Percentiles rank a stretch among this genome's conserved stretches.
These are phyloP conservation scores for Pao palembangensis DNA, from an alignment of 2,113 vertebrate genomes.

Conservation along the genomic window DNA sequence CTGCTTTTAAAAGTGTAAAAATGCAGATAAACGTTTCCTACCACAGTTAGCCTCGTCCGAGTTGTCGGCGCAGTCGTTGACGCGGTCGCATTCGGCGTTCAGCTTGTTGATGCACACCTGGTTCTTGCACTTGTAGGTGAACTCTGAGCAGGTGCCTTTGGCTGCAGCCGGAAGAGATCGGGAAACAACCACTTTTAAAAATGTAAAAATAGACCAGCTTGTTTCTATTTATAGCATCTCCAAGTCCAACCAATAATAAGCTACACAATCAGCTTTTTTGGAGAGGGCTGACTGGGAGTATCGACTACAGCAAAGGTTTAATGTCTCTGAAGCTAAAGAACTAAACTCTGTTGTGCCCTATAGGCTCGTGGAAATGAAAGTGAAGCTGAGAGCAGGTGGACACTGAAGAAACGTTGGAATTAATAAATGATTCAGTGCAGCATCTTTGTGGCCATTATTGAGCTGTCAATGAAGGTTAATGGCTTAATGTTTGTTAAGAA, in stretches of 20 bases:
- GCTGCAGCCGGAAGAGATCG: conserved; percentile 44
- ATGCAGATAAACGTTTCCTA: conserved; percentile 45
- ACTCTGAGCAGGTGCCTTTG: conserved; percentile 62
- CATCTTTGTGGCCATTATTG: conserved; percentile 7
- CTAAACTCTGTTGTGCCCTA: too few species aligned
- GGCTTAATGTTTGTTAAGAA: conserved; percentile 27
- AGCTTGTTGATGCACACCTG: conserved; percentile 74
- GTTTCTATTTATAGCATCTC: conserved; percentile 21
- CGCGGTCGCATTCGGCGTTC: conserved; percentile 76
- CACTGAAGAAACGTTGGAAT: conserved; percentile 2
- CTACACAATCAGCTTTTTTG: conserved; percentile 43
- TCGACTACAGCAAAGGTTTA: conserved; percentile 57
- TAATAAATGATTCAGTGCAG: conserved; percentile 2
- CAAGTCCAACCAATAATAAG: conserved; percentile 46
- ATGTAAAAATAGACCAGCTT: conserved; percentile 39
- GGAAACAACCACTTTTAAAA: neutral
- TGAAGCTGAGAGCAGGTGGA: conserved; percentile 5
- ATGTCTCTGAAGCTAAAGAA: conserved; percentile 40
- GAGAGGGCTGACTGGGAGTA: conserved; percentile 48
- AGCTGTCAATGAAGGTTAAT: conserved; percentile 21
- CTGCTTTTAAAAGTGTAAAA: conserved; percentile 4
- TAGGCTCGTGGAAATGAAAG: conserved; percentile 27
- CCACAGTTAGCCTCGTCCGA: conserved; percentile 72
- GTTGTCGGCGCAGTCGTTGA: conserved; percentile 69
- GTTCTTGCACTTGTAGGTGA: conserved; percentile 68